A percentile compares a stretch with the other conserved stretches of the same genome.
phyloP scores from a whole-genome alignment of 2,797 vertebrate species.

The Holocentrus rufus region DNA sequence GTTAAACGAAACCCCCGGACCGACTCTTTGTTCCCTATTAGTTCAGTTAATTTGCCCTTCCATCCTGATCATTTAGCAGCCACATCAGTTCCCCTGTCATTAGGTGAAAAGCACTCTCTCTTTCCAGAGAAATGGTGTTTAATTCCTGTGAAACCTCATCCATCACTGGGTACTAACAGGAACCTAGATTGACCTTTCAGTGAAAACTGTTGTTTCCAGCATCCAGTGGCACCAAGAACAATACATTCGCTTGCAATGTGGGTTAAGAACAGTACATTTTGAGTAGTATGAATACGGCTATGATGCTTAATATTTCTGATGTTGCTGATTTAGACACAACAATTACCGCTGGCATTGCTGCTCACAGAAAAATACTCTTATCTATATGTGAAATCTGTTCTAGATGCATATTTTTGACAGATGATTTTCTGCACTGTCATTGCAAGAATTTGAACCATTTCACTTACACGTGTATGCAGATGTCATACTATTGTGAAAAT shows the following conservation, averaged over 20 bases:
- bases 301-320: too few relatives aligned
- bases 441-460: neutral
- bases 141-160: conserved; percentile 18
- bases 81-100: too few relatives aligned
- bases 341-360: too few relatives aligned
- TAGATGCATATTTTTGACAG: too few relatives aligned
- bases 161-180: conserved; percentile 8
- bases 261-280: neutral
- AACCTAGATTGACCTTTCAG: conserved; percentile 35
- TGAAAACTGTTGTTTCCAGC: conserved; percentile 4
- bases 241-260: neutral
- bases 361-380: too few relatives aligned
- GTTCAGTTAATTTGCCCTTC: neutral
- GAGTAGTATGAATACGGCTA: neutral
- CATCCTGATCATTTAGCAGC: too few relatives aligned
- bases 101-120: conserved; percentile 4
- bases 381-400: too few relatives aligned
- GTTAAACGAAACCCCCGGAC: conserved; percentile 5
- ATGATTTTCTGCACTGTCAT: too few relatives aligned
- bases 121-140: neutral
- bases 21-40: conserved; percentile 1
- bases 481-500: neutral
- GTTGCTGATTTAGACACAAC: too few relatives aligned
- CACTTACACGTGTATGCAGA: neutral
- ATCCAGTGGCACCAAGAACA: conserved; percentile 11